Evolutionary conservation across 1,140 invertebrate genomes (phyloP).

Genomic region (Triops longicaudatus): DNA sequence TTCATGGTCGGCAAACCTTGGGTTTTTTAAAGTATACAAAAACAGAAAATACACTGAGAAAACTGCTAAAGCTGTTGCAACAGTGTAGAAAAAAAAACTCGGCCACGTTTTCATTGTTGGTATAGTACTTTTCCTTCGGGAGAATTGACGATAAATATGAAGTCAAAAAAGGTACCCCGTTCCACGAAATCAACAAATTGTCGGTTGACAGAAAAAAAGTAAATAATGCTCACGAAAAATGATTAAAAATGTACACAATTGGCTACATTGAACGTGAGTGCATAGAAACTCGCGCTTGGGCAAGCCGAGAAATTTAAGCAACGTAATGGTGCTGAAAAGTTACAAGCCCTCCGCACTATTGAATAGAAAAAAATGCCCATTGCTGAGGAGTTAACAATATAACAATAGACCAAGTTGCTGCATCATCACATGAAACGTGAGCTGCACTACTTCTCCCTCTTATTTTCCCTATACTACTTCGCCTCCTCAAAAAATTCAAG

Average conservation of each 20-base stretch:
- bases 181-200: neutral
- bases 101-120: neutral
- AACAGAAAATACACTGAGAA: neutral
- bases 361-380: neutral
- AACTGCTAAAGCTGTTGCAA: neutral
- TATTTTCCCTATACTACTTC: neutral
- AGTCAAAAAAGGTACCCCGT: neutral
- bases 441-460: neutral
- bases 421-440: constrained; percentile 15
- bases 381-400: neutral
- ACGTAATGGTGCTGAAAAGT: neutral
- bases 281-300: neutral
- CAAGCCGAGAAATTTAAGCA: neutral
- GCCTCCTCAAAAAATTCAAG: neutral
- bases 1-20: constrained; percentile 4
- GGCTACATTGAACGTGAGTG: neutral
- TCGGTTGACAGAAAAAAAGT: neutral
- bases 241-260: neutral
- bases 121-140: neutral
- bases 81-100: neutral
- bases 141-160: neutral
- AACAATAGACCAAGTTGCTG: neutral
- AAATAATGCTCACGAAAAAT: neutral
- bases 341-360: neutral
- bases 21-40: neutral